These are phyloP conservation scores for Microctonus aethiopoides DNA, from an alignment of 2,888 invertebrate species.

Conservation along the genomic window DNA sequence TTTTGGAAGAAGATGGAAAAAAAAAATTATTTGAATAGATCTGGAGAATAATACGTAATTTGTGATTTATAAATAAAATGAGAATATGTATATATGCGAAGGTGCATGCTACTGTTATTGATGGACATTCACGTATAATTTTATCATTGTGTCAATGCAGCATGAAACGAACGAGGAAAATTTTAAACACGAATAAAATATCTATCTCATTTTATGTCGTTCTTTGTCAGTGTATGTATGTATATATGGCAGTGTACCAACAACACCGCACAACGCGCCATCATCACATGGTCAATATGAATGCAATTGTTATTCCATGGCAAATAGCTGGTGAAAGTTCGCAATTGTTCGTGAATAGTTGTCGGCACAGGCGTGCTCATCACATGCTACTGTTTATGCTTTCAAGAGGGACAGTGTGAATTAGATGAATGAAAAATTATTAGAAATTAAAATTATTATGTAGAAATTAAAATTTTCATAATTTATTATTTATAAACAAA, in stretches of 20 bases:
- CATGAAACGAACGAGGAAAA: neutral
- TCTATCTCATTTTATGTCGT: neutral
- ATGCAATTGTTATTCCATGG: conserved; percentile 18
- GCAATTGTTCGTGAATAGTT: conserved; percentile 1
- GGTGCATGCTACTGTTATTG: neutral
- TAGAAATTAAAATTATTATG: neutral
- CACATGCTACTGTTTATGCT: neutral
- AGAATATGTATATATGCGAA: neutral
- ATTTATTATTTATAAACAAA: neutral
- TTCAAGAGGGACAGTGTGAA: neutral
- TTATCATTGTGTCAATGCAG: conserved; percentile 1
- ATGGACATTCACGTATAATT: conserved; percentile 15
- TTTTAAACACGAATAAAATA: neutral
- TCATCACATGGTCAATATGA: neutral
- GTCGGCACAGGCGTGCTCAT: neutral
- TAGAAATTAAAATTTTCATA: neutral
- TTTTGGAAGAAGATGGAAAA: neutral
- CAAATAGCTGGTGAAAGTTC: conserved; percentile 16
- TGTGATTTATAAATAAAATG: conserved; percentile 7
- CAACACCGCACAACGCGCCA: neutral
- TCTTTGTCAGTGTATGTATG: neutral
- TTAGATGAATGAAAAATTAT: neutral
- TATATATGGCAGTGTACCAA: neutral
- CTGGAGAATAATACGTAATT: conserved; percentile 4
- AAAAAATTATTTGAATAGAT: neutral